Conservation (phyloP, 2,888 invertebrate species). For the Lithophane ornitopus region DNA sequence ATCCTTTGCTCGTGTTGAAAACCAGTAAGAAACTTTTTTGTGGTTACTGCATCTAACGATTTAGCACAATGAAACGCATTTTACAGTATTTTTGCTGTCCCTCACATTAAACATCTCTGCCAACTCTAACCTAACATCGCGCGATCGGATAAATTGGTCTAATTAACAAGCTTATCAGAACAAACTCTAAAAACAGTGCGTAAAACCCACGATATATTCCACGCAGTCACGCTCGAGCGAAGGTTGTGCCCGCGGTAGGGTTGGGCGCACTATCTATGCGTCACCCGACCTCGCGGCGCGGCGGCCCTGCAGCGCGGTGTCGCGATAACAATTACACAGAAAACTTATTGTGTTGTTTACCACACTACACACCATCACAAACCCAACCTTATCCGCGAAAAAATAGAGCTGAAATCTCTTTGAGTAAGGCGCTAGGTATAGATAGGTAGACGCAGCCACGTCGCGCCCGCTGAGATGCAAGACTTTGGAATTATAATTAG, state of each 20-base stretch:
- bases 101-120: background rate
- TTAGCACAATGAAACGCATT: background rate
- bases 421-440: conserved; percentile 23
- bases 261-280: conserved; percentile 82
- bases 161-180: conserved; percentile 3
- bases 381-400: conserved; percentile 45
- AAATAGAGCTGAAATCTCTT: conserved; percentile 23
- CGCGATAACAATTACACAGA: conserved; percentile 85
- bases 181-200: conserved; percentile 38
- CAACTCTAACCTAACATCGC: background rate
- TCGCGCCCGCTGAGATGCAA: conserved; percentile 61
- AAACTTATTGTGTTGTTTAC: conserved; percentile 79
- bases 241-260: conserved; percentile 74
- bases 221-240: conserved; percentile 62
- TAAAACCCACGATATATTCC: conserved; percentile 29
- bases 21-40: background rate
- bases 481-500: conserved; percentile 69
- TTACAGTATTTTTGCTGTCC: background rate
- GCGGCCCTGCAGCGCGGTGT: conserved; percentile 77
- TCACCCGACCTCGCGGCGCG: conserved; percentile 75
- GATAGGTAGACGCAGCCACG: conserved; percentile 62
- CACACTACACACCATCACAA: conserved; percentile 31
- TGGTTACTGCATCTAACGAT: background rate
- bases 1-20: background rate
- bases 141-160: background rate